Evolutionary conservation across 53 echinoderm and acorn worm genomes (phyloP), one percentile per base, ranked within the genome.

Genomic region (Temnopleurus reevesii): DNA sequence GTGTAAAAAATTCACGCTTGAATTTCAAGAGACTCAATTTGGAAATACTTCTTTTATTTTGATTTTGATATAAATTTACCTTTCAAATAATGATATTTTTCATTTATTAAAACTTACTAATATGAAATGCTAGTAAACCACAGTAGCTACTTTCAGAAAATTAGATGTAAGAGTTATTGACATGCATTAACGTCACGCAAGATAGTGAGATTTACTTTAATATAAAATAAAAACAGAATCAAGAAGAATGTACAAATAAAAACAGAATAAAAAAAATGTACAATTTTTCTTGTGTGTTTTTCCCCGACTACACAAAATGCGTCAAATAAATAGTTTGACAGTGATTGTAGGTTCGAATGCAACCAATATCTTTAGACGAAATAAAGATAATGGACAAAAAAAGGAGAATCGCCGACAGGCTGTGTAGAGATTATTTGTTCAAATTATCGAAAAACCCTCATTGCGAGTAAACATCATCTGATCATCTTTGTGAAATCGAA

Each of bases 361-460:
- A 71, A 71, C 21, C 8, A 41, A 71, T 43, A 66, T 41, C 18
- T 66, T 36, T 38, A 71, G 4, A 71, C 23, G 2, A 41, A 38
- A 79, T 41, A 28, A 26, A 49, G 53, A 79, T 46, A 49, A 49
- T 46, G 79, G 49, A 13, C 46, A 49, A 38, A 29, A n/a, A n/a
- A 79, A 18, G 21, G 49, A 49, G 13, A 79, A 79, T 83, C 35
- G n/a, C 83, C 83, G 35, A 55, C 3, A 55, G 83, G 51, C 33
- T 35, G 55, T 54, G 23, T 34, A 53, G 53, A 55, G 47, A 83
- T 83, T 83, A 83, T 83, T 83, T 83, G 83, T 83, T 83, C 83
- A 83, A 83, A 83, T 83, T 83, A 83, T 83, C 83, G 53, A 83
- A 83, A 55, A 81, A 83, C 47, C 83, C 83, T 55, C 36, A 35